Evolutionary conservation across 1,140 invertebrate species (phyloP).

Genomic region (Bombus superbus): DNA sequence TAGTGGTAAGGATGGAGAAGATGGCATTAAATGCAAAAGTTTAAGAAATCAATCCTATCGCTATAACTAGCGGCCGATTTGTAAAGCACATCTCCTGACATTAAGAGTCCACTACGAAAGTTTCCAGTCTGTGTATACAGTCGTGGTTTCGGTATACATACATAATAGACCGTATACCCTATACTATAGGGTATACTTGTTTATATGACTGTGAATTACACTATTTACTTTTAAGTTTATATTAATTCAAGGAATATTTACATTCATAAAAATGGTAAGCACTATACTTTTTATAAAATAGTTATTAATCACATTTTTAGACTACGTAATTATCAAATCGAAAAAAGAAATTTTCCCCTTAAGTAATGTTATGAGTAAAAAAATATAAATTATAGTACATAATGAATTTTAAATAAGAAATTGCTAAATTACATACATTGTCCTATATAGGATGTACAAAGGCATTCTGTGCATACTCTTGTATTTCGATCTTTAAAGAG

Average conservation of each 20-base stretch:
- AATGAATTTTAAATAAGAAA: constrained; percentile 1
- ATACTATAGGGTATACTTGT: too few species aligned
- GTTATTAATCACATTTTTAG: neutral
- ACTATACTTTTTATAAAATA: neutral
- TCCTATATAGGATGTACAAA: constrained; percentile 90
- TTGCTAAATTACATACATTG: neutral
- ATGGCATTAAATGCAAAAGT: too few species aligned
- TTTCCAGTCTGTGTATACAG: too few species aligned
- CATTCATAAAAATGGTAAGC: constrained; percentile 13
- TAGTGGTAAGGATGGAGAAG: too few species aligned
- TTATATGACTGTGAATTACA: too few species aligned
- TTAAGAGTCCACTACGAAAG: too few species aligned
- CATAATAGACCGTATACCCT: too few species aligned
- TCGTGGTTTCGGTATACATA: too few species aligned
- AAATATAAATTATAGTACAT: neutral
- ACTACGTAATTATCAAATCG: neutral
- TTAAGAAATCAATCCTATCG: too few species aligned
- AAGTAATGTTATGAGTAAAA: neutral
- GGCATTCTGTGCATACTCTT: constrained; percentile 97
- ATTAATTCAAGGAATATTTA: neutral
- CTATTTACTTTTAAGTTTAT: too few species aligned
- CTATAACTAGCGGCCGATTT: too few species aligned
- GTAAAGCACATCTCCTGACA: too few species aligned
- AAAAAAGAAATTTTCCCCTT: neutral
- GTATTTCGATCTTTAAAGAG: constrained; percentile 98